phyloP scores from a whole-genome alignment of 2,797 vertebrate genomes.

The Labroides dimidiatus region DNA sequence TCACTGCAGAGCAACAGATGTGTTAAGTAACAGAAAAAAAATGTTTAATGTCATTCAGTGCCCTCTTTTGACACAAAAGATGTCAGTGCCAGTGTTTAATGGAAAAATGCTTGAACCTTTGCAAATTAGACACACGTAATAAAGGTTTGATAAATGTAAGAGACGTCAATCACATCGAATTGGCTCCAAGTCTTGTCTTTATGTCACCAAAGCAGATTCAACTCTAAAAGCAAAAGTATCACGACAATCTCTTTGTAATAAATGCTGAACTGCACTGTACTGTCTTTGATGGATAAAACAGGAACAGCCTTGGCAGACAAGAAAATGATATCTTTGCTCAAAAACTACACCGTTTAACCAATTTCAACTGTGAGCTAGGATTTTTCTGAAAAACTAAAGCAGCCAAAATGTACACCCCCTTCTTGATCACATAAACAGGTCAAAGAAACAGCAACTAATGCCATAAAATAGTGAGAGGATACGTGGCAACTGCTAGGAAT shows the following conservation, averaged over 20 bases:
- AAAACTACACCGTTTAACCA: background rate
- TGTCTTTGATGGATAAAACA: background rate
- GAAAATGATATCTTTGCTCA: background rate
- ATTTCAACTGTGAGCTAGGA: no score
- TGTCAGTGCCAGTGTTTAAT: background rate
- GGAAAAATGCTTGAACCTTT: background rate
- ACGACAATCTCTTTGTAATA: background rate
- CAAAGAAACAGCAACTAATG: conserved; percentile 3
- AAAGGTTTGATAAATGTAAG: no score
- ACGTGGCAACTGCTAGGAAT: conserved; percentile 2
- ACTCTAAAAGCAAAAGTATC: no score
- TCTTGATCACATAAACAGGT: background rate
- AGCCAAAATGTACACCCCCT: background rate
- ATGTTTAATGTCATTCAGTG: no score
- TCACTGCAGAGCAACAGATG: background rate
- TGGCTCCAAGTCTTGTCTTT: background rate
- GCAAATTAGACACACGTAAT: background rate
- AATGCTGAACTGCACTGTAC: background rate
- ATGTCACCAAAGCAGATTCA: background rate
- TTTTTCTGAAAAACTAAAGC: no score
- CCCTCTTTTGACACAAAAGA: no score
- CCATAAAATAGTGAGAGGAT: background rate
- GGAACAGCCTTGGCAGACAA: background rate
- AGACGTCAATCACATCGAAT: background rate
- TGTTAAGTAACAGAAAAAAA: no score